Evolutionary conservation across 2,888 invertebrate species (phyloP).

Genomic region (Neocrepidodera transversa): DNA sequence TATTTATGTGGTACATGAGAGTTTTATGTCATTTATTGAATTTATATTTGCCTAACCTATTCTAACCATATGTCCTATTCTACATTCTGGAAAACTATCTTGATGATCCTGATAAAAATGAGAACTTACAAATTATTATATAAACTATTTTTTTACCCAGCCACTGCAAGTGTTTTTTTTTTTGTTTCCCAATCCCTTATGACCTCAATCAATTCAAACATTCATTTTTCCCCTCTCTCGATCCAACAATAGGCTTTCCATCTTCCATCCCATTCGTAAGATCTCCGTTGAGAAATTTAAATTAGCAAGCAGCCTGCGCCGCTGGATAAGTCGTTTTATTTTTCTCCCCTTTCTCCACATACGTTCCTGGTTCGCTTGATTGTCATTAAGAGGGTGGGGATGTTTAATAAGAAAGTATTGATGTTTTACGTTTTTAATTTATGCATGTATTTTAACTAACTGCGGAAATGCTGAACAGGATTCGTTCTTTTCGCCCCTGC

Average conservation of each 20-base stretch:
- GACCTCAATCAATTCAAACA: background rate
- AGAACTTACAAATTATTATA: too few species aligned
- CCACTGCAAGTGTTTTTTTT: too few species aligned
- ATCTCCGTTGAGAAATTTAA: background rate
- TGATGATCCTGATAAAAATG: too few species aligned
- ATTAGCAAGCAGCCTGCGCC: conserved; percentile 24
- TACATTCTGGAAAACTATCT: too few species aligned
- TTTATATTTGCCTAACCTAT: too few species aligned
- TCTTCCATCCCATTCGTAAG: background rate
- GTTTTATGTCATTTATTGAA: too few species aligned
- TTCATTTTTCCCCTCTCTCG: background rate
- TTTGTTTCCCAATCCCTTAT: too few species aligned
- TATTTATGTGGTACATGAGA: too few species aligned
- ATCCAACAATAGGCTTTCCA: background rate
- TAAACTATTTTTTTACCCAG: too few species aligned
- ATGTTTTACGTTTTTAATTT: conserved; percentile 59
- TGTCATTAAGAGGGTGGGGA: conserved; percentile 56
- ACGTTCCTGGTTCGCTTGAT: conserved; percentile 50
- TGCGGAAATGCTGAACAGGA: conserved; percentile 34
- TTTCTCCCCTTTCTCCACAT: conserved; percentile 54
- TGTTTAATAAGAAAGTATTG: conserved; percentile 58
- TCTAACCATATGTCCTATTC: too few species aligned
- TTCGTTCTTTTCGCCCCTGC: conserved; percentile 38
- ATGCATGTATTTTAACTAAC: conserved; percentile 56
- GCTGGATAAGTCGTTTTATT: conserved; percentile 49